Evolutionary conservation across 2,797 vertebrate species (phyloP).

Genomic region (Acipenser ruthenus): DNA sequence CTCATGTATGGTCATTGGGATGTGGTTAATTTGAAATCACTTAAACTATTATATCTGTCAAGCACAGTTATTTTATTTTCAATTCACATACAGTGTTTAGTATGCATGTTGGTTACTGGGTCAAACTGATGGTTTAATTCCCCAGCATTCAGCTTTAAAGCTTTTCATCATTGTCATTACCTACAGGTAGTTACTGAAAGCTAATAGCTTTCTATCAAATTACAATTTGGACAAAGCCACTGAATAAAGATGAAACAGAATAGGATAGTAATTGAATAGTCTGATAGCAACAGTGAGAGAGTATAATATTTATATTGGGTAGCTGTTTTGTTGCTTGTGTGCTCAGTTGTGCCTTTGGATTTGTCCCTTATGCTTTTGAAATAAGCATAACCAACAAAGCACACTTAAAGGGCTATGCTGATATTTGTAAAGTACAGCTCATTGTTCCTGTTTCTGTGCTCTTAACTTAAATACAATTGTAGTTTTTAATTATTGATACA

Average conservation of each 20-base stretch:
- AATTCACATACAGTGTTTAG: constrained; percentile 62
- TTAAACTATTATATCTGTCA: constrained; percentile 80
- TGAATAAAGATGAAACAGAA: neutral
- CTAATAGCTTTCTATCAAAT: constrained; percentile 36
- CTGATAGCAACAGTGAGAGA: too few species aligned
- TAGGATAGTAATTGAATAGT: neutral
- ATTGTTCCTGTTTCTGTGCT: too few species aligned
- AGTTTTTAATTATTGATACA: constrained; percentile 19
- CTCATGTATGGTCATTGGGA: constrained; percentile 70
- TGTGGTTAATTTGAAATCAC: constrained; percentile 81
- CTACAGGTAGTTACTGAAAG: constrained; percentile 31
- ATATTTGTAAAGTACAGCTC: too few species aligned
- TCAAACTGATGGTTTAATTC: constrained; percentile 67
- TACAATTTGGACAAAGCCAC: neutral
- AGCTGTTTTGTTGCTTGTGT: too few species aligned
- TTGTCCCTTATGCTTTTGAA: too few species aligned
- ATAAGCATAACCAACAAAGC: too few species aligned
- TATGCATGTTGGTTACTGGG: constrained; percentile 55
- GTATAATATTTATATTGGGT: too few species aligned
- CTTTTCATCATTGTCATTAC: constrained; percentile 38
- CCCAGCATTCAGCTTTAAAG: constrained; percentile 37
- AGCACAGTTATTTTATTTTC: constrained; percentile 71
- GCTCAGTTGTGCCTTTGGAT: too few species aligned
- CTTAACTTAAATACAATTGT: constrained; percentile 1
- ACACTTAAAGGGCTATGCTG: too few species aligned